Evolutionary conservation across 2,797 vertebrate genomes (phyloP).

Genomic region (Smutsia temminckii): DNA sequence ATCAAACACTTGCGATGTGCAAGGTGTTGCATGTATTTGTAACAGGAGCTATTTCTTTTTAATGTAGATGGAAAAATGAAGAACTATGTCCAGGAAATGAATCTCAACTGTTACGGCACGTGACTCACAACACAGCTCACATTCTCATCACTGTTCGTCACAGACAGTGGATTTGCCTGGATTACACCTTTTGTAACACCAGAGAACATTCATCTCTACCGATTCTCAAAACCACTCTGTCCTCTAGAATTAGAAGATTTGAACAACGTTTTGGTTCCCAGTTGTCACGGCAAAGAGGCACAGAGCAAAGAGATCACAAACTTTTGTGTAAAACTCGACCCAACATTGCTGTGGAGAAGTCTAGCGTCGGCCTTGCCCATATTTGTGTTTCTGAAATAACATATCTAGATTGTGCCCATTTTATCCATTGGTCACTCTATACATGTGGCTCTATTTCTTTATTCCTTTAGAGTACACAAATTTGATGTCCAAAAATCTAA

Average conservation of each 20-base stretch:
- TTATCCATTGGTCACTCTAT: not conserved
- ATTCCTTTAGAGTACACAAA: not conserved
- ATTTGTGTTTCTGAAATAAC: not conserved
- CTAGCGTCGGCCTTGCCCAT: not conserved
- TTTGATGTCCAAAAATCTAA: not conserved
- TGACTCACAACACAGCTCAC: not conserved
- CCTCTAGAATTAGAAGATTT: not conserved
- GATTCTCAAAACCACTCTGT: too few relatives aligned
- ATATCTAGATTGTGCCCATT: not conserved
- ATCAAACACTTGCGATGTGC: not conserved
- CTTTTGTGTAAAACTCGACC: not conserved
- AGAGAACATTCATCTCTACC: not conserved
- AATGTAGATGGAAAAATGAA: constrained; percentile 20
- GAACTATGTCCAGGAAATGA: constrained; percentile 46
- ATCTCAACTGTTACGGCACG: not conserved
- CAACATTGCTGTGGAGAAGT: fast-evolving
- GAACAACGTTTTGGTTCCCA: not conserved
- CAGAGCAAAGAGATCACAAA: not conserved
- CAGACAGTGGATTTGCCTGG: not conserved
- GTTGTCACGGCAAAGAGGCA: not conserved
- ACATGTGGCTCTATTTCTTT: not conserved
- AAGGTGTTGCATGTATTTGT: not conserved
- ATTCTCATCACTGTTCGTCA: not conserved
- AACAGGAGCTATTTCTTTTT: not conserved
- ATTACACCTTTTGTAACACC: not conserved